These are phyloP conservation scores for Balaeniceps rex DNA, from an alignment of 2,113 vertebrate species.

Conservation along the genomic window DNA sequence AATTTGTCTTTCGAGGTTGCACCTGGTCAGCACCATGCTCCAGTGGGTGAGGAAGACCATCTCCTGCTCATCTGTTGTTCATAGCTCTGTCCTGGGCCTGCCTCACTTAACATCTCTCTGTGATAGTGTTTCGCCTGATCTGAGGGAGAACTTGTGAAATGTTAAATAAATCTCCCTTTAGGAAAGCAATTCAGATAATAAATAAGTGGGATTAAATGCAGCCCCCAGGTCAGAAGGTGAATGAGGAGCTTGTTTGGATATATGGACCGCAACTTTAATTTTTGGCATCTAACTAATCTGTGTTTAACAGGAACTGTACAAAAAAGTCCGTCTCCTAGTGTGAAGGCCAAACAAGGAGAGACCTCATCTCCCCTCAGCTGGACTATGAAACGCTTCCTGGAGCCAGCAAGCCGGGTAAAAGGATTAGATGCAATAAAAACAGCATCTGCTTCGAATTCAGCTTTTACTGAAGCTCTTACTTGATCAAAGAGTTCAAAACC, in stretches of 20 bases:
- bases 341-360: conserved; percentile 78
- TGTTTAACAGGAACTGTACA: conserved; percentile 76
- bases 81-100: not conserved
- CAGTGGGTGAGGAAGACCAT: not conserved
- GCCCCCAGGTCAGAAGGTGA: not conserved
- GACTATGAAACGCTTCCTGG: conserved; percentile 84
- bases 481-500: not conserved
- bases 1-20: not conserved
- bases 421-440: not conserved
- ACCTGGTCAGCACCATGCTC: not conserved
- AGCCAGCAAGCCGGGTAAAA: conserved; percentile 78
- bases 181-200: not conserved
- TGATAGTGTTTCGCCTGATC: not conserved
- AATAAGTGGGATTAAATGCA: not conserved
- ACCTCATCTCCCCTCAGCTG: conserved; percentile 77
- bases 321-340: conserved; percentile 79
- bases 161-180: not conserved
- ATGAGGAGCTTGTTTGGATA: not conserved
- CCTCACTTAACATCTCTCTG: not conserved
- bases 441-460: not conserved
- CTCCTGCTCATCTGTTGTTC: not conserved
- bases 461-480: not conserved
- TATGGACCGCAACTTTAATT: not conserved
- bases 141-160: not conserved
- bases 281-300: not conserved